Percentiles rank a stretch among this genome's conserved stretches.
These are phyloP conservation scores for Dascillus cervinus DNA, from an alignment of 2,888 invertebrate species.

Conservation along the genomic window DNA sequence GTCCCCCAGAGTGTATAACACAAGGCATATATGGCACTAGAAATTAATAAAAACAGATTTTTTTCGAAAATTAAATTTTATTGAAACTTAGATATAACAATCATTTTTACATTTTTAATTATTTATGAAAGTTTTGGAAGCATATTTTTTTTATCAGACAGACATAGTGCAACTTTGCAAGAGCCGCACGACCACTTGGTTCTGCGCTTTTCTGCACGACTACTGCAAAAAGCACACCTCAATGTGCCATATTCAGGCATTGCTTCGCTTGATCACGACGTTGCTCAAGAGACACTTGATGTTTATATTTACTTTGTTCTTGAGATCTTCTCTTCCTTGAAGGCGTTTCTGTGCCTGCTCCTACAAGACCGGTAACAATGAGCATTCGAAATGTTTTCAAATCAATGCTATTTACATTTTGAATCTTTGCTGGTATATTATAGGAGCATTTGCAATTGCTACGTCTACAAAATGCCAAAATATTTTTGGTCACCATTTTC, in stretches of 20 bases:
- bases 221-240: not conserved
- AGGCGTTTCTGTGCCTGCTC: not conserved
- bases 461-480: not conserved
- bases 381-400: not conserved
- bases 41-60: no score
- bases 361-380: not conserved
- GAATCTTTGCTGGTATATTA: not conserved
- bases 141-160: no score
- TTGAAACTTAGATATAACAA: no score
- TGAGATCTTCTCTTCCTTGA: not conserved
- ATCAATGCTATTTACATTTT: not conserved
- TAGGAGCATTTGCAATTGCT: not conserved
- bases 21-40: no score
- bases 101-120: no score
- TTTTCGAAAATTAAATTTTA: no score
- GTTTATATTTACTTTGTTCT: not conserved
- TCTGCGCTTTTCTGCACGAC: not conserved
- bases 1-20: no score
- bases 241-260: not conserved
- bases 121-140: no score
- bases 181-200: not conserved
- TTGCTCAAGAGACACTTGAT: no score
- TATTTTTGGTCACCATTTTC: not conserved
- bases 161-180: no score
- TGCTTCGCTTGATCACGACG: not conserved